phyloP scores from a whole-genome alignment of 2,797 vertebrate species.

The Sitta carolinensis region DNA sequence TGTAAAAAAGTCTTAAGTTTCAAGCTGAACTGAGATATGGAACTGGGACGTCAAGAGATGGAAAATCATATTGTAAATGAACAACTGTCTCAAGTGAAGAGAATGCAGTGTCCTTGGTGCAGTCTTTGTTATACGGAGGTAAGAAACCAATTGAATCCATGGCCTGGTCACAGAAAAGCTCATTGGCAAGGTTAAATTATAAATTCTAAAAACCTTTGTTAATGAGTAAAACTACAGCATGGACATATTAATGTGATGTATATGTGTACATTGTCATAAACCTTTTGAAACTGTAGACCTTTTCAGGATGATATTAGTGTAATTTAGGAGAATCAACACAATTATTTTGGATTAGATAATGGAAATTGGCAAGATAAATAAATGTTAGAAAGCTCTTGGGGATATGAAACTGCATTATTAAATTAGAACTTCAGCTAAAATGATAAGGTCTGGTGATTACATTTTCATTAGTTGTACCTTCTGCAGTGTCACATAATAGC shows the following conservation, averaged over 20 bases:
- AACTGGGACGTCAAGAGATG: neutral
- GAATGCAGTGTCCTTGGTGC: neutral
- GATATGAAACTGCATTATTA: slow-evolving; percentile 60
- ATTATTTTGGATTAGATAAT: slow-evolving; percentile 69
- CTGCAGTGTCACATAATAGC: slow-evolving; percentile 32
- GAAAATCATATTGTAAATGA: neutral
- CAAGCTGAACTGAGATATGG: neutral
- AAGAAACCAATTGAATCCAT: neutral
- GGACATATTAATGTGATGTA: slow-evolving; percentile 36
- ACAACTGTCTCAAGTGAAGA: neutral
- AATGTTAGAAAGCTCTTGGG: slow-evolving; percentile 30
- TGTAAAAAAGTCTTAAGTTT: neutral
- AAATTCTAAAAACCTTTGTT: slow-evolving; percentile 21
- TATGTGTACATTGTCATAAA: slow-evolving; percentile 3
- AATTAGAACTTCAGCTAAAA: slow-evolving; percentile 69
- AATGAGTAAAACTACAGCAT: neutral
- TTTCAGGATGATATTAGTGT: slow-evolving; percentile 26
- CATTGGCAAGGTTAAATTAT: slow-evolving; percentile 17
- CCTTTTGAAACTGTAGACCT: slow-evolving; percentile 17
- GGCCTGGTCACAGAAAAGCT: neutral
- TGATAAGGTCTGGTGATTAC: slow-evolving; percentile 53
- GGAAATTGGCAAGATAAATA: slow-evolving; percentile 58
- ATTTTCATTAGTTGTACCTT: slow-evolving; percentile 61
- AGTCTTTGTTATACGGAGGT: neutral
- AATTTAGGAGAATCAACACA: slow-evolving; percentile 47